Evolutionary conservation across 2,888 invertebrate species (phyloP).

Genomic region (Oegoconia quadripuncta): DNA sequence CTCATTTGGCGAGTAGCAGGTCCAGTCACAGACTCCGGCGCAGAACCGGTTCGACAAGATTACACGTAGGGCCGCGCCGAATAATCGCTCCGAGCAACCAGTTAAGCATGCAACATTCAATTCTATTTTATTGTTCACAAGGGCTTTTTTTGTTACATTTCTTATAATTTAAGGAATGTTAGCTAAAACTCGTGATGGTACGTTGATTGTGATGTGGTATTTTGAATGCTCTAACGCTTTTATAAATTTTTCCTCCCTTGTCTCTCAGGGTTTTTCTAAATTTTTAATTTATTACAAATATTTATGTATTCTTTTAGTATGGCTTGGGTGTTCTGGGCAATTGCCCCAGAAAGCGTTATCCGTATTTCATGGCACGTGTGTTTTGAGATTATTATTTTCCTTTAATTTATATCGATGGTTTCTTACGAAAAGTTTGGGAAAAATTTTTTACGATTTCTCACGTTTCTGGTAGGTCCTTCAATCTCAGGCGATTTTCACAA

Average conservation of each 20-base stretch:
- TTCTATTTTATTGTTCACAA: slow-evolving; percentile 36
- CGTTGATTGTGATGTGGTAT: slow-evolving; percentile 44
- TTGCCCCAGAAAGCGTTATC: too few species aligned
- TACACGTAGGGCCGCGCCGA: slow-evolving; percentile 55
- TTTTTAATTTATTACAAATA: too few species aligned
- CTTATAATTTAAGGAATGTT: slow-evolving; percentile 11
- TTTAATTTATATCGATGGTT: too few species aligned
- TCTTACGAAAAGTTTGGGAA: too few species aligned
- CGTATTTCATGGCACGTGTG: too few species aligned
- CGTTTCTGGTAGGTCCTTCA: too few species aligned
- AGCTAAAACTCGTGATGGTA: slow-evolving; percentile 30
- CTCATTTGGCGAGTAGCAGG: slow-evolving; percentile 72
- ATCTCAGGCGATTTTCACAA: too few species aligned
- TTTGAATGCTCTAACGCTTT: slow-evolving; percentile 45
- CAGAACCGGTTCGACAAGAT: slow-evolving; percentile 74
- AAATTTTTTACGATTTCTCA: too few species aligned
- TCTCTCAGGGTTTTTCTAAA: too few species aligned
- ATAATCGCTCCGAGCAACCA: slow-evolving; percentile 47
- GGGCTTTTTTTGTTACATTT: slow-evolving; percentile 35
- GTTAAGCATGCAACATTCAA: slow-evolving; percentile 37
- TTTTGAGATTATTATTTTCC: too few species aligned
- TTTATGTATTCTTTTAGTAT: too few species aligned
- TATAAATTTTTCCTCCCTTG: slow-evolving; percentile 27
- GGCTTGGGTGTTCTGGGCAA: too few species aligned
- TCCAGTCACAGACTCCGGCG: slow-evolving; percentile 64